These are phyloP conservation scores for Novumbra hubbsi DNA, from an alignment of 2,797 vertebrate species.

Conservation along the genomic window DNA sequence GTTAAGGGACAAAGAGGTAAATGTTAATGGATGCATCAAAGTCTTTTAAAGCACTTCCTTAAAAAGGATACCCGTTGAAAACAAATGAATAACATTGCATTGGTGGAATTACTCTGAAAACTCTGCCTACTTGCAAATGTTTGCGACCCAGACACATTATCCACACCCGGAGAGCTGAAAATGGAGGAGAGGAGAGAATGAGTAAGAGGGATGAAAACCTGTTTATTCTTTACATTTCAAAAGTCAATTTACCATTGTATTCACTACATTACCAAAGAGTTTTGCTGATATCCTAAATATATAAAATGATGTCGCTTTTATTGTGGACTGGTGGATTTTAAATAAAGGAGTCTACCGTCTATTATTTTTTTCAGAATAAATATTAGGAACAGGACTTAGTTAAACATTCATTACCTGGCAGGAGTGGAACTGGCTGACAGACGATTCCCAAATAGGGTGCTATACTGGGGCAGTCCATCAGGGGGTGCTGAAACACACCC, in stretches of 20 bases:
- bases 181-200: not conserved
- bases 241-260: not conserved
- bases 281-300: not conserved
- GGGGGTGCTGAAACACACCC: slow-evolving; percentile 68
- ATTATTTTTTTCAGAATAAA: not conserved
- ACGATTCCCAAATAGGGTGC: slow-evolving; percentile 74
- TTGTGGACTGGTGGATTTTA: not conserved
- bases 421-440: slow-evolving; percentile 76
- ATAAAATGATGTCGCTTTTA: not conserved
- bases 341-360: not conserved
- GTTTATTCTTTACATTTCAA: not conserved
- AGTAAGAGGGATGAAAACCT: not conserved
- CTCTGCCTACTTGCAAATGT: slow-evolving; percentile 71
- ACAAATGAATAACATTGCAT: not conserved
- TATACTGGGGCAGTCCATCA: slow-evolving; percentile 75
- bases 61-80: not conserved
- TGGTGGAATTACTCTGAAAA: not conserved
- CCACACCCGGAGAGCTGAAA: slow-evolving; percentile 72
- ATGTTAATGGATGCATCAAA: too few relatives aligned
- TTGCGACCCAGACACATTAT: slow-evolving; percentile 63
- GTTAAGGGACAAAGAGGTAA: not conserved
- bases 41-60: not conserved
- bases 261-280: not conserved
- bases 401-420: slow-evolving; percentile 64
- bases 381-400: not conserved